Conservation (phyloP, 2,113 vertebrate genomes). For the Callipepla californica region DNA sequence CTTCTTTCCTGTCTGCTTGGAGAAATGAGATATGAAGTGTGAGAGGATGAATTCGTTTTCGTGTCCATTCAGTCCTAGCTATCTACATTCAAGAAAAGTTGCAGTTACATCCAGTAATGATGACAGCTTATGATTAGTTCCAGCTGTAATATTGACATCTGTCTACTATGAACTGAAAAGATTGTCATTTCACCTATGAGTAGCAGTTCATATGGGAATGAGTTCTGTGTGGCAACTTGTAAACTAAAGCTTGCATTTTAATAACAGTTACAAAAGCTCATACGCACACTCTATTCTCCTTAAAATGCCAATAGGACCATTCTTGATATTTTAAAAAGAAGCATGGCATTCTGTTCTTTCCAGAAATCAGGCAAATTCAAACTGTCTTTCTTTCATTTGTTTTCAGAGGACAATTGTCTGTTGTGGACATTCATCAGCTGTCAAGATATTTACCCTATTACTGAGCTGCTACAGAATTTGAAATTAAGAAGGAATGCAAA, state of each 20-base stretch:
- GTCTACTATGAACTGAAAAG: constrained; percentile 16
- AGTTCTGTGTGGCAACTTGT: background rate
- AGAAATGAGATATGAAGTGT: constrained; percentile 43
- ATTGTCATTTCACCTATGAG: constrained; percentile 24
- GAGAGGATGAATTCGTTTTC: constrained; percentile 35
- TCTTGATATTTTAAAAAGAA: background rate
- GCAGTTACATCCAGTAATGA: constrained; percentile 26
- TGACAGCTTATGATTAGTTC: constrained; percentile 34
- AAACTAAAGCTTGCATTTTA: background rate
- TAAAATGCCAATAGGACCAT: background rate
- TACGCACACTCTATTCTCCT: background rate
- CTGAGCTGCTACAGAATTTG: background rate
- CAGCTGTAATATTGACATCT: constrained; percentile 66
- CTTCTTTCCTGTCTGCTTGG: background rate
- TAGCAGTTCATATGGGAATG: constrained; percentile 4
- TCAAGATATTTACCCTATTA: background rate
- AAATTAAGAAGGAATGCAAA: constrained; percentile 20
- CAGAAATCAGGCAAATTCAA: constrained; percentile 2
- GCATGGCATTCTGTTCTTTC: background rate
- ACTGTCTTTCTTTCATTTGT: background rate
- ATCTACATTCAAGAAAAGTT: constrained; percentile 37
- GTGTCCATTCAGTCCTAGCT: background rate
- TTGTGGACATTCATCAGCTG: background rate
- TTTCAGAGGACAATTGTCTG: constrained; percentile 34
- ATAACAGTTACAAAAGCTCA: background rate